Evolutionary conservation across 35 echinoderm and acorn worm genomes (phyloP).

Genomic region (Apostichopus californicus): DNA sequence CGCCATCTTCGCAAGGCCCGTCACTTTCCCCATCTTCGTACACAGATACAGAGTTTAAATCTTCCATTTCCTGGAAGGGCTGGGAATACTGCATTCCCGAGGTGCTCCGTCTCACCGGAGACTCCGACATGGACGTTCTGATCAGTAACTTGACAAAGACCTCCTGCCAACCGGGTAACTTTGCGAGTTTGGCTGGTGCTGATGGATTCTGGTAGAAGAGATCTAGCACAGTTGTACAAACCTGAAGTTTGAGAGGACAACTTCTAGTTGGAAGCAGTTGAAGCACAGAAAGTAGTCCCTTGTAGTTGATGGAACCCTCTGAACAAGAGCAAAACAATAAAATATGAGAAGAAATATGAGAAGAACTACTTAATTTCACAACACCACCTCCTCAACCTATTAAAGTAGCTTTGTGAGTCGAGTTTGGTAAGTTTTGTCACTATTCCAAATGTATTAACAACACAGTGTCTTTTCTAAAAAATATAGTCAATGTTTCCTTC

Average conservation of each 20-base stretch:
- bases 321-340: conserved; percentile 23
- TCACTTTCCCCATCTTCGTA: conserved; percentile 25
- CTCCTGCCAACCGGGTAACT: conserved; percentile 91
- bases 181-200: conserved; percentile 62
- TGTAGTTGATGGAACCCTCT: conserved; percentile 83
- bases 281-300: conserved; percentile 77
- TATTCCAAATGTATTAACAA: no score
- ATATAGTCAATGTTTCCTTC: no score
- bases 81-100: conserved; percentile 17
- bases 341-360: background rate
- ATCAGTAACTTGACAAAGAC: conserved; percentile 72
- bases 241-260: conserved; percentile 83
- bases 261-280: conserved; percentile 70
- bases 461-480: no score
- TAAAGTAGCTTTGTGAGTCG: no score
- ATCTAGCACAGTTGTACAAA: conserved; percentile 80
- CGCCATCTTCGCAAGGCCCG: background rate
- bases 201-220: conserved; percentile 75
- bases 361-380: background rate
- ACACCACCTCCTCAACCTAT: no score
- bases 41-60: background rate
- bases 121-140: conserved; percentile 42
- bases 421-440: no score
- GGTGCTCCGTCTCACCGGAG: conserved; percentile 30
- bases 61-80: conserved; percentile 6